Evolutionary conservation across 2,797 vertebrate genomes (phyloP), one percentile per base, ranked within the genome.

Genomic region (Bryconaethiops microstoma): DNA sequence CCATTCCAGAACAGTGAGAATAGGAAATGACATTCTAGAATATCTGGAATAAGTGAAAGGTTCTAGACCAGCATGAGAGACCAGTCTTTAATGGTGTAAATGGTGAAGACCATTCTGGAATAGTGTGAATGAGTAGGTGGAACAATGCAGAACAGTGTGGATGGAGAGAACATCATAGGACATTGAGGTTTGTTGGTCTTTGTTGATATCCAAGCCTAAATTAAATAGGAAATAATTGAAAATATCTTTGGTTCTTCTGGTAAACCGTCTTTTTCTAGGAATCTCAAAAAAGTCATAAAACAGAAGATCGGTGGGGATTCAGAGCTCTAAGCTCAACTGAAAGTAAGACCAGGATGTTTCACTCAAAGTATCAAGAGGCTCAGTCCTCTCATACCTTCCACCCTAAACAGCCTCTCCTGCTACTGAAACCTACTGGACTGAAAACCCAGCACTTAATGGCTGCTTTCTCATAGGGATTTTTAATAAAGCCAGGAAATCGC

Each of bases 321-420:
- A 23, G 12, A 55, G 57, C 42, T 76, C 54, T 62, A n/a, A 45
- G 6, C 39, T 76, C 77, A 60, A 64, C 65, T 55, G n/a, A 82
- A 48, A 64, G 14, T 5, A 50, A 65, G 50, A 64, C 25, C 74
- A 59, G 60, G 54, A 81, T 54, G 21, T 74, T 80, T 64, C 13
- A 52, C 12, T 25, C 7, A 25, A 70, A 21, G 35, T 45, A 64
- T 29, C 54, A 76, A 77, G 57, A 81, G 62, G 9, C 12, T 21
- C 21, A 52, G 48, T 69, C 42, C 40, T 29, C 29, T 72, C 54
- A 54, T 50, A 59, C 57, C 25, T 40, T 67, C 73, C 50, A 52
- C 29, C 73, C 69, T 59, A 29, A 77, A 39, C 52, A 73, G 48
- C 16, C 48, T 40, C 68, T 42, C 52, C 25, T 13, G 5, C 48